These are phyloP conservation scores for Iphiclides podalirius DNA, from an alignment of 2,888 invertebrate species.

Conservation along the genomic window DNA sequence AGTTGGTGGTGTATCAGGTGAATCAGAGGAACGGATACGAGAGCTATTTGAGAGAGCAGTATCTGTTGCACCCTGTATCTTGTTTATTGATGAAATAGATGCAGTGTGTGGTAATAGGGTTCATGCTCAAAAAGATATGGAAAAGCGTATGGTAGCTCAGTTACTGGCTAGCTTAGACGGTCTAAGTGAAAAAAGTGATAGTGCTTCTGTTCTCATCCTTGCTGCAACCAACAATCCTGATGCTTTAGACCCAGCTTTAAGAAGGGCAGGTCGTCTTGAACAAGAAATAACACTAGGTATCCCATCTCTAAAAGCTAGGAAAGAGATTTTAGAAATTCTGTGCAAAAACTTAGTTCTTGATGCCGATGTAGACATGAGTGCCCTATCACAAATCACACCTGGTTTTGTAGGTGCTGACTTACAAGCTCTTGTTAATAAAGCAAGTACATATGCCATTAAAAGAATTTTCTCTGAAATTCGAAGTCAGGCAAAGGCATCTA, in stretches of 20 bases:
- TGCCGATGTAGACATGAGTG: constrained; percentile 84
- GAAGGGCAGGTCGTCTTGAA: constrained; percentile 95
- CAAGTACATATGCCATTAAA: constrained; percentile 92
- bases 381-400: constrained; percentile 92
- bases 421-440: constrained; percentile 90
- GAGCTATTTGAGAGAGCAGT: constrained; percentile 93
- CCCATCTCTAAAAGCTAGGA: constrained; percentile 90
- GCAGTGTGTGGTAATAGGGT: constrained; percentile 95
- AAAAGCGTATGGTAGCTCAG: constrained; percentile 96
- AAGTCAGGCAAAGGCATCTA: constrained; percentile 26
- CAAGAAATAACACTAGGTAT: constrained; percentile 96
- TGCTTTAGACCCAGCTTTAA: constrained; percentile 93
- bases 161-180: constrained; percentile 93
- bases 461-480: constrained; percentile 66
- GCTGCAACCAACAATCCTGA: constrained; percentile 98
- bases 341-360: constrained; percentile 85
- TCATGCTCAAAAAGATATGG: constrained; percentile 96
- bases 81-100: constrained; percentile 98
- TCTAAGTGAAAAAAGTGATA: constrained; percentile 75
- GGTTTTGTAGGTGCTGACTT: constrained; percentile 98
- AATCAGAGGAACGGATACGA: constrained; percentile 95
- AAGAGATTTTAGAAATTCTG: constrained; percentile 87
- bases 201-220: constrained; percentile 87
- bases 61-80: constrained; percentile 87
- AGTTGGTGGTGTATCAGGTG: constrained; percentile 96